Conservation (phyloP, 1,140 invertebrate species). For the Contarinia nasturtii region DNA sequence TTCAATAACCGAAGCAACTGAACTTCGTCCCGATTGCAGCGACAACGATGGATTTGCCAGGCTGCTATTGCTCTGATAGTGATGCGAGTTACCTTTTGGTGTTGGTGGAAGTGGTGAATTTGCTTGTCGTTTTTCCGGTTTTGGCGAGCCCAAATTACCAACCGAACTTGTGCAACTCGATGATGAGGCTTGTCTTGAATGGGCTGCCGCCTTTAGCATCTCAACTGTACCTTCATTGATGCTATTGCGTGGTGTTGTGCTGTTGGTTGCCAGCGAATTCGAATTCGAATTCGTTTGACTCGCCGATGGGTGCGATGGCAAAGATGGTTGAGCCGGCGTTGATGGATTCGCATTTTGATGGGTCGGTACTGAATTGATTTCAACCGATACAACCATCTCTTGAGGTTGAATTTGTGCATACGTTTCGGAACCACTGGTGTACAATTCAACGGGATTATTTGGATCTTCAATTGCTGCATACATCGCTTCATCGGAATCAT, state of each 20-base stretch:
- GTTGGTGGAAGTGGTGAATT: slow-evolving; percentile 65
- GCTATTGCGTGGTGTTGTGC: background rate
- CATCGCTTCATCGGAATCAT: slow-evolving; percentile 79
- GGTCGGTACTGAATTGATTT: slow-evolving; percentile 22
- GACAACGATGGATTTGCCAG: slow-evolving; percentile 16
- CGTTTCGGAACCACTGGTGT: slow-evolving; percentile 66
- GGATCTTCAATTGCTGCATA: slow-evolving; percentile 77
- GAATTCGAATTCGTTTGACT: background rate
- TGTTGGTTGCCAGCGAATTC: background rate
- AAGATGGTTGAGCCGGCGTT: too few relatives aligned
- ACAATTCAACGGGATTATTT: slow-evolving; percentile 34
- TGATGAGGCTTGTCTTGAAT: slow-evolving; percentile 34
- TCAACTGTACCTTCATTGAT: too few relatives aligned
- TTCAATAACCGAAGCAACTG: slow-evolving; percentile 23
- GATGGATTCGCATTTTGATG: too few relatives aligned
- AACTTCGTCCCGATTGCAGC: slow-evolving; percentile 21
- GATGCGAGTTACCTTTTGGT: slow-evolving; percentile 26
- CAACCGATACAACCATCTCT: slow-evolving; percentile 29
- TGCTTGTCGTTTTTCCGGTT: slow-evolving; percentile 69
- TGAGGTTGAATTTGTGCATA: slow-evolving; percentile 69
- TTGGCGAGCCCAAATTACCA: slow-evolving; percentile 54
- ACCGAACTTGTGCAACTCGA: slow-evolving; percentile 55
- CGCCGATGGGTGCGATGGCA: background rate
- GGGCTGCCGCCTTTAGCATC: too few relatives aligned
- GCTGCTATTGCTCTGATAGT: slow-evolving; percentile 15